Evolutionary conservation across 2,113 vertebrate genomes (phyloP).

Genomic region (Agelaius tricolor): DNA sequence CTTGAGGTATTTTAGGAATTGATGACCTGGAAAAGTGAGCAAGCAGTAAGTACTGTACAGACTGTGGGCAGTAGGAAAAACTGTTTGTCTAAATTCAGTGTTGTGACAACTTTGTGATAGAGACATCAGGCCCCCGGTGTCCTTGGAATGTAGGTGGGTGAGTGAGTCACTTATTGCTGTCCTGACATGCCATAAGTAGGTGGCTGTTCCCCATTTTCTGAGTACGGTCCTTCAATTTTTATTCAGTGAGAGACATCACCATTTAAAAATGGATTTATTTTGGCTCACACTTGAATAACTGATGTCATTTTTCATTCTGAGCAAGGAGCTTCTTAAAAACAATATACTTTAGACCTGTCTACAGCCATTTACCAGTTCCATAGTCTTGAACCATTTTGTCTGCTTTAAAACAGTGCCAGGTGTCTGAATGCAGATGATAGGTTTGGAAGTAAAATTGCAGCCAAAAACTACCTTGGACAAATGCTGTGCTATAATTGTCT

Average conservation of each 20-base stretch:
- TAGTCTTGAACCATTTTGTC: background rate
- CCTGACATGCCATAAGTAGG: slow-evolving; percentile 37
- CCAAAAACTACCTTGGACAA: background rate
- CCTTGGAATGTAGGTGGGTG: slow-evolving; percentile 24
- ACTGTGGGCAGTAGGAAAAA: slow-evolving; percentile 47
- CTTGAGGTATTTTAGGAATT: slow-evolving; percentile 35
- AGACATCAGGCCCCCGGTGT: background rate
- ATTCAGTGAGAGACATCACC: slow-evolving; percentile 9
- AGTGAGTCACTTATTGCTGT: slow-evolving; percentile 51
- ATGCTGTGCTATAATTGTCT: background rate
- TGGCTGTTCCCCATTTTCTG: background rate
- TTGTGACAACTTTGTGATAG: slow-evolving; percentile 25
- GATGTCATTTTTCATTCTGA: slow-evolving; percentile 29
- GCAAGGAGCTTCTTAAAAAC: background rate
- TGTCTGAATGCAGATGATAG: background rate
- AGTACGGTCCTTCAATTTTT: slow-evolving; percentile 27
- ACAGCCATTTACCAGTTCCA: background rate
- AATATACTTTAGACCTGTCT: background rate
- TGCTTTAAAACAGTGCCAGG: background rate
- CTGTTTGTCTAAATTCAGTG: slow-evolving; percentile 43
- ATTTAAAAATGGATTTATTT: slow-evolving; percentile 41
- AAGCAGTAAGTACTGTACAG: background rate
- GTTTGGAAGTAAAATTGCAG: background rate
- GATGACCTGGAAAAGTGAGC: slow-evolving; percentile 53
- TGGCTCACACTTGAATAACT: background rate